These are phyloP conservation scores for Anodontia alba DNA, from an alignment of 2,888 invertebrate genomes.

Conservation along the genomic window DNA sequence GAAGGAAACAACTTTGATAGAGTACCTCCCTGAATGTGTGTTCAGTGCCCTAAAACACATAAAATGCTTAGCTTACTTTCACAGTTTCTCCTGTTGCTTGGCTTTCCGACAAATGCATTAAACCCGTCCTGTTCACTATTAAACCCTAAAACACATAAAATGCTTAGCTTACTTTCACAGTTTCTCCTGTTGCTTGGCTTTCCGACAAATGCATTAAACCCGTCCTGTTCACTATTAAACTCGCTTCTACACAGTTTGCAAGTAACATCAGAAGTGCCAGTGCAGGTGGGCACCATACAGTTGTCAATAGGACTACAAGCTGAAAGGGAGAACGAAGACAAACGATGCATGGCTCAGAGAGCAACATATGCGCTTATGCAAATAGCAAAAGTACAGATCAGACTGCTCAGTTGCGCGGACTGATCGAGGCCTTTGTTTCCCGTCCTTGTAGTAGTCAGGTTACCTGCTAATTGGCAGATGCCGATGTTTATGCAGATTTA, in stretches of 20 bases:
- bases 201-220: background rate
- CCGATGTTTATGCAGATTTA: too few species aligned
- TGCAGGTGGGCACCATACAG: background rate
- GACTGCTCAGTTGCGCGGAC: too few species aligned
- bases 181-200: background rate
- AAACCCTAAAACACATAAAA: background rate
- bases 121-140: background rate
- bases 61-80: too few species aligned
- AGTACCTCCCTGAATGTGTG: too few species aligned
- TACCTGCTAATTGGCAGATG: too few species aligned
- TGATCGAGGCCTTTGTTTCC: too few species aligned
- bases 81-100: background rate
- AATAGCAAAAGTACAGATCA: too few species aligned
- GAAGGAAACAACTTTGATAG: too few species aligned
- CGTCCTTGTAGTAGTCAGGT: too few species aligned
- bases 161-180: background rate
- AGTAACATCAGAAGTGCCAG: background rate
- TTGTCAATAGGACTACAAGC: background rate
- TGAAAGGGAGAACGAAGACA: background rate
- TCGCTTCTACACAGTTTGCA: background rate
- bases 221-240: background rate
- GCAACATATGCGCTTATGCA: too few species aligned
- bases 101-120: background rate
- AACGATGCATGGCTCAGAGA: too few species aligned
- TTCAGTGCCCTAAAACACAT: too few species aligned